Evolutionary conservation across 2,888 invertebrate genomes (phyloP).

Genomic region (Caenorhabditis zanzibari): DNA sequence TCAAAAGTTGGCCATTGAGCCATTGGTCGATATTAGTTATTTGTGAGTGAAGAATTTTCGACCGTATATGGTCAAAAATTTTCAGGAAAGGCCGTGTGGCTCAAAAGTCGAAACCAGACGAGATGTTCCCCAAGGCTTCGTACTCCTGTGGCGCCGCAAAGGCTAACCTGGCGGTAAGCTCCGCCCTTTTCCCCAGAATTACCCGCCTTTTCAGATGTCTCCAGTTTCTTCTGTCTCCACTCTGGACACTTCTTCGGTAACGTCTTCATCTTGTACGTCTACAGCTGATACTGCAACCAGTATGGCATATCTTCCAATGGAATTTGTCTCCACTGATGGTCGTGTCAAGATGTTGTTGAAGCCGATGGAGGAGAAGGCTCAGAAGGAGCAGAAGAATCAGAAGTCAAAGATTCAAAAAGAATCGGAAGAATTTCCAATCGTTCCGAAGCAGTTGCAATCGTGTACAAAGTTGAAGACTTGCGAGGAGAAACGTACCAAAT

Average conservation of each 20-base stretch:
- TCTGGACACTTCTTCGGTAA: no score
- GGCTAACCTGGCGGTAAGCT: constrained; percentile 16
- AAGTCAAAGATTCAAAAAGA: neutral
- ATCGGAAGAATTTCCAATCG: constrained; percentile 30
- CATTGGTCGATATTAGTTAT: constrained; percentile 38
- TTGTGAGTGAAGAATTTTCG: constrained; percentile 22
- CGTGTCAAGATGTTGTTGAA: no score
- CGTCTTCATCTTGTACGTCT: no score
- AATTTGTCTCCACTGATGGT: no score
- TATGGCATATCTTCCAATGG: no score
- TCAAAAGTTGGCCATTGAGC: constrained; percentile 34
- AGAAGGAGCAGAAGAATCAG: neutral
- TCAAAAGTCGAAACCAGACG: constrained; percentile 43
- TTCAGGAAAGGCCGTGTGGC: constrained; percentile 31
- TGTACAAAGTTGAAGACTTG: constrained; percentile 17
- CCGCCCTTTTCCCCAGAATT: neutral
- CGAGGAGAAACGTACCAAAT: constrained; percentile 31
- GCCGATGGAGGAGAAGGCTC: constrained; percentile 1
- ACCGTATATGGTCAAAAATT: no score
- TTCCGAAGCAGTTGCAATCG: constrained; percentile 48
- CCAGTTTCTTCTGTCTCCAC: neutral
- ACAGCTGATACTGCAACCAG: no score
- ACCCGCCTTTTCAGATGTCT: constrained; percentile 7
- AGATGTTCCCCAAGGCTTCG: constrained; percentile 40
- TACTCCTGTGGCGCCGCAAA: constrained; percentile 20